Percentiles rank a stretch among this genome's conserved stretches.
phyloP scores from a whole-genome alignment of 1,140 invertebrate genomes.

The Drosophila parvula region DNA sequence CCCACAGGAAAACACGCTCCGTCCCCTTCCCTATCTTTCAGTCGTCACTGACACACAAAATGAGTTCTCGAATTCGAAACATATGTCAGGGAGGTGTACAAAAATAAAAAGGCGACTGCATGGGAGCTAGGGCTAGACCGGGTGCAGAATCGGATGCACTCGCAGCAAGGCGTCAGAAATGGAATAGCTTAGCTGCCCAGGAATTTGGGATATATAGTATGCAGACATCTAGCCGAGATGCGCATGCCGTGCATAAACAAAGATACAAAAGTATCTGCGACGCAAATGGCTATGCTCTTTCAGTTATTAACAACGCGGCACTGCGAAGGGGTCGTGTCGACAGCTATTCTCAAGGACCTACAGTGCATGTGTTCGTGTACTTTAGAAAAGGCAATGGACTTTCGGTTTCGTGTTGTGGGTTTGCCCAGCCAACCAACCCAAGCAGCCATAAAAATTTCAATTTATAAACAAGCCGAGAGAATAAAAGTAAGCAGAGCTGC shows the following conservation, averaged over 20 bases:
- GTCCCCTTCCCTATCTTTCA: neutral
- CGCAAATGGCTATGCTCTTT: conserved; percentile 57
- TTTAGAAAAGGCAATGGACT: conserved; percentile 59
- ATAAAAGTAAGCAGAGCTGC: conserved; percentile 61
- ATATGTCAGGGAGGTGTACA: conserved; percentile 58
- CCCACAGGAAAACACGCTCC: conserved; percentile 10
- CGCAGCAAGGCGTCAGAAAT: conserved; percentile 23
- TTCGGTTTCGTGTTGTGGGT: conserved; percentile 36
- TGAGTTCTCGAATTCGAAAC: conserved; percentile 62
- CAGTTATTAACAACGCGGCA: conserved; percentile 65
- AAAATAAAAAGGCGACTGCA: conserved; percentile 50
- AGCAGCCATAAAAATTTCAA: conserved; percentile 63
- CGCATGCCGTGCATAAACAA: conserved; percentile 49
- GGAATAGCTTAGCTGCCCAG: conserved; percentile 17
- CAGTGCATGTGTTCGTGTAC: conserved; percentile 19
- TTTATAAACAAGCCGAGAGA: conserved; percentile 66
- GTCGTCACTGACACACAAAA: conserved; percentile 61
- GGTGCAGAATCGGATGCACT: conserved; percentile 15
- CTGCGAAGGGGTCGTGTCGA: conserved; percentile 38
- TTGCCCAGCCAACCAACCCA: conserved; percentile 23
- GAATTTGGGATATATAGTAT: conserved; percentile 13
- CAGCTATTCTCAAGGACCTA: conserved; percentile 68
- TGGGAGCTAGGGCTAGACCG: conserved; percentile 3
- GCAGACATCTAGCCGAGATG: conserved; percentile 14
- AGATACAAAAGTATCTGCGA: conserved; percentile 68